phyloP scores from a whole-genome alignment of 2,888 invertebrate genomes.

The Aquatica leii region DNA sequence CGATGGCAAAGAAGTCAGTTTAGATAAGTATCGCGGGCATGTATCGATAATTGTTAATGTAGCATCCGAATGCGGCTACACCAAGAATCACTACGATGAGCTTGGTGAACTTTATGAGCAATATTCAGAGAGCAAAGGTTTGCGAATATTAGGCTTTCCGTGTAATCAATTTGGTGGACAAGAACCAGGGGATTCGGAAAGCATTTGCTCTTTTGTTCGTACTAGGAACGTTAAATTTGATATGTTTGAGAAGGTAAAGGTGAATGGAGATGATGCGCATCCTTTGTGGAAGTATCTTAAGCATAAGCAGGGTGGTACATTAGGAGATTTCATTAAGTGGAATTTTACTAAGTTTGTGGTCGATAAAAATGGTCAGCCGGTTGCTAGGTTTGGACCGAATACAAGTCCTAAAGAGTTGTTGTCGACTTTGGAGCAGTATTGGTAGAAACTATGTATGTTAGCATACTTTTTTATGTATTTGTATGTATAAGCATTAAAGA shows the following conservation, averaged over 20 bases:
- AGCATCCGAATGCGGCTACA: constrained; percentile 88
- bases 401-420: constrained; percentile 57
- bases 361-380: constrained; percentile 75
- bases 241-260: constrained; percentile 76
- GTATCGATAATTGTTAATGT: constrained; percentile 90
- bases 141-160: constrained; percentile 85
- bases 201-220: constrained; percentile 70
- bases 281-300: constrained; percentile 75
- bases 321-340: constrained; percentile 82
- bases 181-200: constrained; percentile 71
- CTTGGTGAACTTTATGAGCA: constrained; percentile 78
- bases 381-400: constrained; percentile 70
- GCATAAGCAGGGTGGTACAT: constrained; percentile 63
- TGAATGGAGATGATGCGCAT: constrained; percentile 71
- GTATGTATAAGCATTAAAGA: too few species aligned
- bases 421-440: constrained; percentile 55
- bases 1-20: constrained; percentile 80
- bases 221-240: constrained; percentile 74
- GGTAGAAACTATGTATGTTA: too few species aligned
- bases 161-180: constrained; percentile 86
- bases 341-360: constrained; percentile 90
- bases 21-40: constrained; percentile 83
- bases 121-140: constrained; percentile 75
- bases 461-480: too few species aligned
- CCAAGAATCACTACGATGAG: constrained; percentile 84